phyloP scores from a whole-genome alignment of 2,888 invertebrate species.

The Stenolophus ochropezus region DNA sequence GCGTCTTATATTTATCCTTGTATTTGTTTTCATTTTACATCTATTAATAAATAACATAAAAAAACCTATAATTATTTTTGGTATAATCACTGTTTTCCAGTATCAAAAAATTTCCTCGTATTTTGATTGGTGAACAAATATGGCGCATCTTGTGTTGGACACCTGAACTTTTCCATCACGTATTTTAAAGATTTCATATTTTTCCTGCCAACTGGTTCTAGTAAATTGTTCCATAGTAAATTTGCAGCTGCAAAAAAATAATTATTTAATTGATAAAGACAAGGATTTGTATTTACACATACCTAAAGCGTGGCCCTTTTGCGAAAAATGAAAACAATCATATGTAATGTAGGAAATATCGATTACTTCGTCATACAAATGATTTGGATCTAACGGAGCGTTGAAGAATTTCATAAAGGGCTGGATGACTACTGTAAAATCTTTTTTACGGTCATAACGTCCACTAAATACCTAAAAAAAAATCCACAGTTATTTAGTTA shows the following conservation, averaged over 20 bases:
- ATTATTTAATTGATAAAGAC: too few species aligned
- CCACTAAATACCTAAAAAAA: constrained; percentile 77
- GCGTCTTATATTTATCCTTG: background rate
- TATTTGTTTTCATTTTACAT: background rate
- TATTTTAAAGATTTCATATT: constrained; percentile 75
- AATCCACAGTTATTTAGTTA: too few species aligned
- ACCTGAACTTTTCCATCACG: constrained; percentile 78
- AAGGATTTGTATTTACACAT: constrained; percentile 65
- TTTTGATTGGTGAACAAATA: constrained; percentile 81
- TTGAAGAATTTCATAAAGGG: constrained; percentile 84
- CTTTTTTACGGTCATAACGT: constrained; percentile 79
- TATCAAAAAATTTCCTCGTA: constrained; percentile 71
- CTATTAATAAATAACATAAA: constrained; percentile 9
- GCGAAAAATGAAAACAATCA: constrained; percentile 88
- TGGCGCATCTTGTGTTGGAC: constrained; percentile 77
- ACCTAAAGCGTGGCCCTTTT: constrained; percentile 87
- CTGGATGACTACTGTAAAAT: constrained; percentile 84
- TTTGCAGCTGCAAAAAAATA: constrained; percentile 82
- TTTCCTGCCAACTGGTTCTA: constrained; percentile 82
- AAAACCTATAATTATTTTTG: constrained; percentile 28
- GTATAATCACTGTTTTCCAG: constrained; percentile 71
- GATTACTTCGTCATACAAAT: constrained; percentile 75
- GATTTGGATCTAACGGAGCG: constrained; percentile 74
- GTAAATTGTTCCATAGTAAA: constrained; percentile 83
- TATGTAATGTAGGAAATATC: constrained; percentile 83